phyloP scores from a whole-genome alignment of 2,888 invertebrate genomes.

The Stenichneumon culpator region DNA sequence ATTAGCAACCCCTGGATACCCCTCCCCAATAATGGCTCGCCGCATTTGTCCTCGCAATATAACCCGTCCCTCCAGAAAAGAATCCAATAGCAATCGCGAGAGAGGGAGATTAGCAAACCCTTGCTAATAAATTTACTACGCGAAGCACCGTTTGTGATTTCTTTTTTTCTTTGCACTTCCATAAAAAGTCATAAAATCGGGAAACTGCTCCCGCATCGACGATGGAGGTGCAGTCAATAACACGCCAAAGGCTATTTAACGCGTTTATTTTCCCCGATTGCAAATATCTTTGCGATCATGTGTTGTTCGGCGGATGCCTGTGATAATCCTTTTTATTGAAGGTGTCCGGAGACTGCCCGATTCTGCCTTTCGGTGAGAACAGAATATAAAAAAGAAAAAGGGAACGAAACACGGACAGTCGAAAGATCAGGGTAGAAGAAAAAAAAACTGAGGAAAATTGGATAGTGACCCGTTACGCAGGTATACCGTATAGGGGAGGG shows the following conservation, averaged over 20 bases:
- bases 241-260: not conserved
- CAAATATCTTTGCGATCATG: slow-evolving; percentile 37
- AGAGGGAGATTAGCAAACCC: slow-evolving; percentile 17
- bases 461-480: slow-evolving; percentile 65
- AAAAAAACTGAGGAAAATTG: slow-evolving; percentile 47
- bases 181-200: slow-evolving; percentile 60
- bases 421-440: slow-evolving; percentile 43
- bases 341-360: not conserved
- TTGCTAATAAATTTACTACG: slow-evolving; percentile 42
- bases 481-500: slow-evolving; percentile 48
- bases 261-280: slow-evolving; percentile 4
- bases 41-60: slow-evolving; percentile 32
- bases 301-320: not conserved
- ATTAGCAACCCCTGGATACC: slow-evolving; percentile 32
- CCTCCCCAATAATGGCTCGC: slow-evolving; percentile 41
- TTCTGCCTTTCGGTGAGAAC: slow-evolving; percentile 10
- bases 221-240: not conserved
- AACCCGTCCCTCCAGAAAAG: slow-evolving; percentile 2
- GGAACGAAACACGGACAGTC: slow-evolving; percentile 5
- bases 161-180: not conserved
- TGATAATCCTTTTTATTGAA: slow-evolving; percentile 59
- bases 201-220: not conserved
- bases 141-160: slow-evolving; percentile 4
- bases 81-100: not conserved
- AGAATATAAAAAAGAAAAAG: slow-evolving; percentile 10